Evolutionary conservation across 2,113 vertebrate genomes (phyloP).

Genomic region (Cariama cristata): DNA sequence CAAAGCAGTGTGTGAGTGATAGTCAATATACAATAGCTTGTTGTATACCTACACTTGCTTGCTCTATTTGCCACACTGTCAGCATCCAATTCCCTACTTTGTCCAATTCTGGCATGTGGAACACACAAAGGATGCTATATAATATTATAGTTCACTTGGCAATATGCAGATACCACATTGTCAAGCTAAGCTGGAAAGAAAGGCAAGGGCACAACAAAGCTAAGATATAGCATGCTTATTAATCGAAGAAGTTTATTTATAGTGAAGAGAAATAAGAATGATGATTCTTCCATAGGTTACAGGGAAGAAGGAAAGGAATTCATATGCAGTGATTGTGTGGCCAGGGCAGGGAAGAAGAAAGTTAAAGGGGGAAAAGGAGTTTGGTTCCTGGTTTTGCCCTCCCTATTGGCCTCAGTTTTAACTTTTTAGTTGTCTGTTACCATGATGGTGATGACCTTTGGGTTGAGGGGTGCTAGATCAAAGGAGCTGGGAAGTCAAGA

Average conservation of each 20-base stretch:
- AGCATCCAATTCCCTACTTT: neutral
- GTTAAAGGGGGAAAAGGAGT: neutral
- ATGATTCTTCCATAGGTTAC: neutral
- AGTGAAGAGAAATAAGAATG: neutral
- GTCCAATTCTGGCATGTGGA: neutral
- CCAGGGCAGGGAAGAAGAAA: neutral
- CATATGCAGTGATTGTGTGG: rapidly evolving
- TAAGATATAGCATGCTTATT: neutral
- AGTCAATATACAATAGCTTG: neutral
- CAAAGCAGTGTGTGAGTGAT: rapidly evolving
- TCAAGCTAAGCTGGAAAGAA: neutral
- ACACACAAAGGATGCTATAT: neutral
- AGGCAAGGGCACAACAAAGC: neutral
- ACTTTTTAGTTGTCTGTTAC: neutral
- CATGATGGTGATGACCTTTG: neutral
- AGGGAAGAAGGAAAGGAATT: neutral
- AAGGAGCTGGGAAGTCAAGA: neutral
- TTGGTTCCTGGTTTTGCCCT: neutral
- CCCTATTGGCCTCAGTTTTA: neutral
- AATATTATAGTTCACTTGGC: neutral
- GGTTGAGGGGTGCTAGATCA: neutral
- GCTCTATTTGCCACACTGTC: neutral
- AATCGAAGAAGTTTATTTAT: neutral
- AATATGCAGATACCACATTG: neutral
- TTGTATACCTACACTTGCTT: neutral